Evolutionary conservation across 2,113 vertebrate species (phyloP).

Genomic region (Pholis gunnellus): DNA sequence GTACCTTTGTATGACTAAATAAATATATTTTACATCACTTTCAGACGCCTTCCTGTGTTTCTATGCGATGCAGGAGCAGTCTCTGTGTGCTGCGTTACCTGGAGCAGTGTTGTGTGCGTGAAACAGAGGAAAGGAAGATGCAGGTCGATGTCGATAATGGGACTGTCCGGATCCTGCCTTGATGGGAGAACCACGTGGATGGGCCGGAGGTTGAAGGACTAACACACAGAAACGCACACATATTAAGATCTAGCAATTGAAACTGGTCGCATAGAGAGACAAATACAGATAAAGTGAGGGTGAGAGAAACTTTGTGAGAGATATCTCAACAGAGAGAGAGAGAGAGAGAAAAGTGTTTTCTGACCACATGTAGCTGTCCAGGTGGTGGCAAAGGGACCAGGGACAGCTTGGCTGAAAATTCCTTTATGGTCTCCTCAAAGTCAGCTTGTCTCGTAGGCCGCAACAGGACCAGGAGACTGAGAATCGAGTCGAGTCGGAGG

Average conservation of each 20-base stretch:
- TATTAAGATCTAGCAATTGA: not conserved
- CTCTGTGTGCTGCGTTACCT: constrained; percentile 81
- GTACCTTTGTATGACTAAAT: not conserved
- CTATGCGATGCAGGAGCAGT: not conserved
- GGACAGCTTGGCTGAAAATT: constrained; percentile 93
- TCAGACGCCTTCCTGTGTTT: not conserved
- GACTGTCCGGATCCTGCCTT: constrained; percentile 88
- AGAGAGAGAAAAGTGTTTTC: not conserved
- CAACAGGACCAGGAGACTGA: constrained; percentile 89
- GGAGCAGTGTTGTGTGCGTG: constrained; percentile 87
- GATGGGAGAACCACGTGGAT: constrained; percentile 93
- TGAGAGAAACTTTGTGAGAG: not conserved
- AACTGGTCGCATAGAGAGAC: not conserved
- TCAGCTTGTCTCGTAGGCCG: constrained; percentile 85
- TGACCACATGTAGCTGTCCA: constrained; percentile 95
- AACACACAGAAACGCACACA: constrained; percentile 27
- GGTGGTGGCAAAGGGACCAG: constrained; percentile 93
- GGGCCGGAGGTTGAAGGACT: constrained; percentile 92
- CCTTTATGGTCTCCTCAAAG: constrained; percentile 90
- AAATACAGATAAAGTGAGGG: not conserved
- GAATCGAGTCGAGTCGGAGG: not conserved
- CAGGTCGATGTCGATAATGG: constrained; percentile 91
- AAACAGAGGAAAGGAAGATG: constrained; percentile 95
- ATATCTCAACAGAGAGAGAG: not conserved
- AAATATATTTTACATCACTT: not conserved